phyloP scores from a whole-genome alignment of 2,113 vertebrate species.

The Meles meles region DNA sequence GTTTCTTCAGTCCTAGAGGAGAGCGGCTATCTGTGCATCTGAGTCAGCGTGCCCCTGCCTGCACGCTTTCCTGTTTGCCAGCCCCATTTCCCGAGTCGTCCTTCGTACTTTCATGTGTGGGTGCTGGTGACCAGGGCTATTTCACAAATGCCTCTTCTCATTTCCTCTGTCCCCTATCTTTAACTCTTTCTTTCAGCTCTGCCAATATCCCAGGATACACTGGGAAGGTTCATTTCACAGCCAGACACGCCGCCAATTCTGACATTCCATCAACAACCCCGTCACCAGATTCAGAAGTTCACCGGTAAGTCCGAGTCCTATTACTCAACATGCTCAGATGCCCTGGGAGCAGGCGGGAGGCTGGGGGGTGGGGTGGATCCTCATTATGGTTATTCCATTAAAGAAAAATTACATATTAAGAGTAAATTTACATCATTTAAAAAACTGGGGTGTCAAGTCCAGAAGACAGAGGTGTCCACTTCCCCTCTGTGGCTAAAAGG shows the following conservation, averaged over 20 bases:
- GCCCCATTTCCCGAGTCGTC: fast-evolving
- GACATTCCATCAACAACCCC: constrained; percentile 73
- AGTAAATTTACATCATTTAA: constrained; percentile 23
- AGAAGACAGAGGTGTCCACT: background rate
- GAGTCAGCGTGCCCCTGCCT: fast-evolving
- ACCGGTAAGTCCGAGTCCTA: constrained; percentile 78
- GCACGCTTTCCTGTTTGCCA: background rate
- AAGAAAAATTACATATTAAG: constrained; percentile 68
- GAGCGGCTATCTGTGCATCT: no score
- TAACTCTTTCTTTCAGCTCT: constrained; percentile 77
- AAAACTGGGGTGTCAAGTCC: background rate
- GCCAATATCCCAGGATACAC: constrained; percentile 86
- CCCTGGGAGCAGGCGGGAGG: background rate
- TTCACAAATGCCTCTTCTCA: constrained; percentile 21
- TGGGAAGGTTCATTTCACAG: constrained; percentile 83
- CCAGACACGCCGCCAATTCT: constrained; percentile 80
- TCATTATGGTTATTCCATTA: constrained; percentile 67
- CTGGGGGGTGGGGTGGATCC: background rate
- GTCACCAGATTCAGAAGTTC: constrained; percentile 72
- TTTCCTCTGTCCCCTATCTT: constrained; percentile 50
- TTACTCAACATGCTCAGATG: constrained; percentile 64
- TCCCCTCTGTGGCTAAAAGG: background rate
- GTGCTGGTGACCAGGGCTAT: background rate
- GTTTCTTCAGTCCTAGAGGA: background rate
- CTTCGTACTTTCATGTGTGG: background rate